Base-by-base conservation (phyloP, 2,113 vertebrate species). In the Junco hyemalis region DNA sequence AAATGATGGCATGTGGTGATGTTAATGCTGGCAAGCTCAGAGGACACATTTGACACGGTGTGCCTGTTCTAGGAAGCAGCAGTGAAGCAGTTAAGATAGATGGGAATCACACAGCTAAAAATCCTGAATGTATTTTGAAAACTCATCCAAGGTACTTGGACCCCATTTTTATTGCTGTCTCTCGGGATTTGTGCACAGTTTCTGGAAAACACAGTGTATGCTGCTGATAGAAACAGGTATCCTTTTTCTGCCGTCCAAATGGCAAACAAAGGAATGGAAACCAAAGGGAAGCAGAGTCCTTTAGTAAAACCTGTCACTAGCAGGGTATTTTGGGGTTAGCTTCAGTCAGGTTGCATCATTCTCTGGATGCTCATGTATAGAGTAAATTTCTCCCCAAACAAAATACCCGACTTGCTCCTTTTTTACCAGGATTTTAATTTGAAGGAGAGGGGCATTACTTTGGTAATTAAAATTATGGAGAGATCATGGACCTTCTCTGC, bases 251-350 rank as follows among this genome's bases (percentile, higher is more conserved):
- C 92, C 71, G 47, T 90, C 85, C 82, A 95, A 92, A 93, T 92
- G 84, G 77, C 82, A 90, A 92, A 86, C 86, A 94, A 92, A 61
- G 90, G 94, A 96, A 81, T 69, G 14, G 81, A 96, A 93, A 95
- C 81, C 57, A 88, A 88, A 90, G 93, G 53, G 90, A 97, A 95
- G 85, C 84, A 79, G 44, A 72, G 35, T 69, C 84, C 80, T 94
- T 96, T 97, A 97, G 94, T 91, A 96, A 96, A 92, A 88, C 77
- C 70, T 92, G 76, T 88, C 95, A 93, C 85, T 96, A 95, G 91
- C 68, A 93, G 59, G 36, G 42, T 95, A 74, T 95, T 97, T 96
- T 92, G 5, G 72, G 92, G 81, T 93, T 92, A 60, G 56, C 50
- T 91, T 88, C 88, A 92, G 50, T 11, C 11, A 86, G 56, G 73